Evolutionary conservation across 2,113 vertebrate species (phyloP), one percentile per base, ranked within the genome.

Genomic region (Numenius arquata): DNA sequence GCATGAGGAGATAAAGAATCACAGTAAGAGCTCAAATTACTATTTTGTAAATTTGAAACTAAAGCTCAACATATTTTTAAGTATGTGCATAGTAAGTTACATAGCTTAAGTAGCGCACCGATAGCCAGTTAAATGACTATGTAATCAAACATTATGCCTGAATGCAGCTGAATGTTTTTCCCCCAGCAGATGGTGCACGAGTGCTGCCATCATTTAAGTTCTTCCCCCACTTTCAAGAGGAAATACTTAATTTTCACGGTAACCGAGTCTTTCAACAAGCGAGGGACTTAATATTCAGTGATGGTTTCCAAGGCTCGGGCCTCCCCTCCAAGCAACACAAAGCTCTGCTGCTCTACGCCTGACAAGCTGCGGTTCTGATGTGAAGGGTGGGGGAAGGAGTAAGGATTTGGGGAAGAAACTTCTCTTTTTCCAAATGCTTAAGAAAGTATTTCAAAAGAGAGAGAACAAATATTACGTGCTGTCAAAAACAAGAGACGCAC

Each of bases 111-210:
- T 19, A 20, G 26, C 1, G 53, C 66, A 30, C 32, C 0, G 4
- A 5, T 0, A 48, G 82, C n/a, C 38, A 12, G 56, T 4, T 27
- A 34, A 38, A 40, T 20, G 12, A 45, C n/a, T 13, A 2, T 3
- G 36, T 4, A 38, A 56, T 4, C 58, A 1, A 22, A 36, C 29
- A 59, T 3, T 1, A 52, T 3, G 53, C 75, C 81, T 41, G 70
- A 19, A 41, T 15, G 63, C 59, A 11, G 68, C 41, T 12, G 13
- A 22, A 7, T 32, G 50, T 30, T 76, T 32, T 88, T 65, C 26
- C 43, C 73, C 98, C 98, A 97, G 96, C 11, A 98, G 98, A 95
- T 97, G 98, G 98, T 89, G 97, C 92, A 81, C n/a, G 61, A 97
- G 91, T 13, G 50, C 93, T n/a, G 73, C 91, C 66, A 71, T 2